Evolutionary conservation across 35 echinoderm and acorn worm genomes (phyloP).

Genomic region (Ptychodera flava): DNA sequence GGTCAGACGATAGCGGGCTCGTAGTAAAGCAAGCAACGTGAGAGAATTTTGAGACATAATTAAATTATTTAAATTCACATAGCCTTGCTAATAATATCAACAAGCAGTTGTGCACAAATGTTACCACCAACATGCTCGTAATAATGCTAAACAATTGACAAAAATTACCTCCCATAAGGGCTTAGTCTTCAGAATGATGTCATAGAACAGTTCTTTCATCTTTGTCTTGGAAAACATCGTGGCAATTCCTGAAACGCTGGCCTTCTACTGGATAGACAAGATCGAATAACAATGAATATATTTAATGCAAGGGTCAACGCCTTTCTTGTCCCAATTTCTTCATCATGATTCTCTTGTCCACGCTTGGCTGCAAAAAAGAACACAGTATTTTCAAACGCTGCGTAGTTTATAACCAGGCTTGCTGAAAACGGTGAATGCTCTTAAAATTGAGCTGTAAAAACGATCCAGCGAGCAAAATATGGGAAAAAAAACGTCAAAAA

Average conservation of each 20-base stretch:
- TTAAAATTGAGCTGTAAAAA: too few relatives aligned
- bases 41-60: not conserved
- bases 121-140: not conserved
- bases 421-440: too few relatives aligned
- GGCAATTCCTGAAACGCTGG: not conserved
- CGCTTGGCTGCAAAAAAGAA: not conserved
- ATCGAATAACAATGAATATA: not conserved
- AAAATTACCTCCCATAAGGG: not conserved
- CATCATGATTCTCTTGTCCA: not conserved
- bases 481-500: too few relatives aligned
- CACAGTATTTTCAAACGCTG: not conserved
- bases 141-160: too few relatives aligned
- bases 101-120: not conserved
- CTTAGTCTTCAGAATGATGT: not conserved
- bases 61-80: not conserved
- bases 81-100: not conserved
- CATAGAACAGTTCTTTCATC: not conserved
- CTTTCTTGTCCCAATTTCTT: not conserved
- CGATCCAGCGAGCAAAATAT: too few relatives aligned
- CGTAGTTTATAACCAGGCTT: too few relatives aligned
- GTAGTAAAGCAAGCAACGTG: not conserved
- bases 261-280: too few relatives aligned
- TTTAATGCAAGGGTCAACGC: not conserved
- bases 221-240: not conserved
- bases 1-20: not conserved